Evolutionary conservation across 2,797 vertebrate genomes (phyloP), one percentile per base, ranked within the genome.

Genomic region (Crocodylus rhombifer): DNA sequence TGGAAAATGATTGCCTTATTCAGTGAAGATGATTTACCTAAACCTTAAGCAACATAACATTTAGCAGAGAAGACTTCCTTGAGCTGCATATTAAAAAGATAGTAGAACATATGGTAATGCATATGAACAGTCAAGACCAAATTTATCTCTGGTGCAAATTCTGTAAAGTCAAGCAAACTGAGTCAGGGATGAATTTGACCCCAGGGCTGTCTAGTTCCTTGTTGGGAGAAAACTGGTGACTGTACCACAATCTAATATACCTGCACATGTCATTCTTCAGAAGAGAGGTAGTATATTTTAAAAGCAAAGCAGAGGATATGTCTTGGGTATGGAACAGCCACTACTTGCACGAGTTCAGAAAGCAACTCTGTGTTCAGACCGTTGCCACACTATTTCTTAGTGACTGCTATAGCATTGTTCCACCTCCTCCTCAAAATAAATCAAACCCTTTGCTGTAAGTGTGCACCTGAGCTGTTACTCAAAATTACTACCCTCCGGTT

Each of bases 51-150:
- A 91, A 95, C 96, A 91, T 79, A 89, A 84, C 84, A 85, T n/a
- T 89, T 88, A 86, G 84, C 73, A 87, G 67, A 75, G 77, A 67
- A 75, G 63, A 8, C 67, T 90, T 84, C 77, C 90, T 94, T 85
- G 80, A 94, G n/a, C 87, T n/a, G 26, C 3, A 0, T 71, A 51
- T 82, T 84, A 82, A 78, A 87, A 56, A 93, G 77, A 77, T 6
- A 89, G 92, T 56, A 36, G 62, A 96, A 69, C 95, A 96, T 96
- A 95, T 94, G 95, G 95, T 91, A 88, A 42, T 87, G 94, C 92
- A 95, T 94, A 92, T 80, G 93, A 96, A 90, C 86, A 94, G 87
- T 82, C 85, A n/a, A 93, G 93, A 92, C 93, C 94, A 87, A 94
- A 26, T 36, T 79, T 90, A 87, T 84, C 88, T 65, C 76, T 83